These are phyloP conservation scores for Pseudolycoriella hygida DNA, from an alignment of 2,888 invertebrate species.

Conservation along the genomic window DNA sequence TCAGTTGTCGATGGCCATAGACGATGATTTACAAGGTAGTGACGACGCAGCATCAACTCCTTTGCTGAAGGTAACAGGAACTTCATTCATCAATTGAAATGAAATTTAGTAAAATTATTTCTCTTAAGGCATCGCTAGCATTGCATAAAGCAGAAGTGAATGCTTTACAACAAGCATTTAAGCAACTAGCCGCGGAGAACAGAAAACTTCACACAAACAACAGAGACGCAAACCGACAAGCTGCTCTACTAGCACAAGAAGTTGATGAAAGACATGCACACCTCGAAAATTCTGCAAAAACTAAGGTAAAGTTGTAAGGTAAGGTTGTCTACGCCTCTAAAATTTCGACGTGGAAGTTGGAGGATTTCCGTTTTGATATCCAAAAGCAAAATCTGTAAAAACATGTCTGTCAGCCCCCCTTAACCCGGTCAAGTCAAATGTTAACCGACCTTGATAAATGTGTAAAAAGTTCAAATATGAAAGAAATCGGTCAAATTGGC, in stretches of 20 bases:
- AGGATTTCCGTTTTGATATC: no score
- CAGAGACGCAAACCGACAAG: constrained; percentile 64
- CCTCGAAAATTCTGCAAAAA: constrained; percentile 56
- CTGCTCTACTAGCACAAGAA: constrained; percentile 68
- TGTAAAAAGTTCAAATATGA: no score
- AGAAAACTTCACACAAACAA: constrained; percentile 66
- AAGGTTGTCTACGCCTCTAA: no score
- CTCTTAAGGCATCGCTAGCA: constrained; percentile 40
- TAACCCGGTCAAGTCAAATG: no score
- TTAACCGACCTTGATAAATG: no score
- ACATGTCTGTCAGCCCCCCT: no score
- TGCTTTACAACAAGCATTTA: constrained; percentile 37
- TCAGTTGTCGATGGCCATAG: constrained; percentile 47
- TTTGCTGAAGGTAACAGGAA: constrained; percentile 15
- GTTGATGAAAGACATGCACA: constrained; percentile 78
- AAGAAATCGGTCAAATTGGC: no score
- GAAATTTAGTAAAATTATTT: not conserved
- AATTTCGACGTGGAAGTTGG: no score
- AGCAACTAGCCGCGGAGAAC: constrained; percentile 55
- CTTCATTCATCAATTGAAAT: not conserved
- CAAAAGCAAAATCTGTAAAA: no score
- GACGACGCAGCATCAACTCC: constrained; percentile 19
- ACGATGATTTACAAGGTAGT: constrained; percentile 40
- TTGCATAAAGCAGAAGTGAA: constrained; percentile 49
- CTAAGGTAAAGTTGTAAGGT: no score